Evolutionary conservation across 2,888 invertebrate genomes (phyloP).

Genomic region (Drosophila robusta): DNA sequence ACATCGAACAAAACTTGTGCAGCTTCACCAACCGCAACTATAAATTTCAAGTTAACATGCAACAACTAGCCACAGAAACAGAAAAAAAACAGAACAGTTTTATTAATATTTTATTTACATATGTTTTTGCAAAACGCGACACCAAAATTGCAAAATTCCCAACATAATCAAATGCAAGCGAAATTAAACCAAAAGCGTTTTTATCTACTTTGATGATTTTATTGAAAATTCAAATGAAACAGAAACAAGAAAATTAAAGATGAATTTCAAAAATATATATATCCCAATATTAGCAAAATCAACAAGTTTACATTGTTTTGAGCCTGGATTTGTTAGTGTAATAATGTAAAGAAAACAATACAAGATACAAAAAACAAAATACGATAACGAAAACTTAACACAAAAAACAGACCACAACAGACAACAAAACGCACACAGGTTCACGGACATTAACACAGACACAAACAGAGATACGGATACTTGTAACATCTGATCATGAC

Average conservation of each 20-base stretch:
- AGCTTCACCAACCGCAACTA: conserved; percentile 27
- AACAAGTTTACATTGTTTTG: conserved; percentile 77
- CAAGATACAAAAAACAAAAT: conserved; percentile 49
- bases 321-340: conserved; percentile 84
- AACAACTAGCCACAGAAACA: conserved; percentile 34
- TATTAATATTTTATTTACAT: conserved; percentile 73
- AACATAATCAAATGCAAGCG: conserved; percentile 27
- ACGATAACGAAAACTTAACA: conserved; percentile 29
- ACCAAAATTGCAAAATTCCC: conserved; percentile 41
- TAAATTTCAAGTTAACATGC: conserved; percentile 20
- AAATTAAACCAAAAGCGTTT: conserved; percentile 34
- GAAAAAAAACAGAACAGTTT: conserved; percentile 41
- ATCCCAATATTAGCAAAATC: conserved; percentile 50
- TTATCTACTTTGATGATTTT: conserved; percentile 47
- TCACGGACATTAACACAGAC: conserved; percentile 11
- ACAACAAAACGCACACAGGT: conserved; percentile 14
- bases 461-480: conserved; percentile 6
- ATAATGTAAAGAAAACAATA: conserved; percentile 68
- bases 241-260: conserved; percentile 43
- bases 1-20: conserved; percentile 29
- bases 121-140: conserved; percentile 46
- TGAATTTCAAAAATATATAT: conserved; percentile 21
- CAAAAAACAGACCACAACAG: conserved; percentile 12
- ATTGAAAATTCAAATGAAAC: conserved; percentile 59
- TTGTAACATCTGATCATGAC: conserved; percentile 12